Base-by-base conservation (phyloP, 1,140 invertebrate species). In the Mactra quadrangularis region DNA sequence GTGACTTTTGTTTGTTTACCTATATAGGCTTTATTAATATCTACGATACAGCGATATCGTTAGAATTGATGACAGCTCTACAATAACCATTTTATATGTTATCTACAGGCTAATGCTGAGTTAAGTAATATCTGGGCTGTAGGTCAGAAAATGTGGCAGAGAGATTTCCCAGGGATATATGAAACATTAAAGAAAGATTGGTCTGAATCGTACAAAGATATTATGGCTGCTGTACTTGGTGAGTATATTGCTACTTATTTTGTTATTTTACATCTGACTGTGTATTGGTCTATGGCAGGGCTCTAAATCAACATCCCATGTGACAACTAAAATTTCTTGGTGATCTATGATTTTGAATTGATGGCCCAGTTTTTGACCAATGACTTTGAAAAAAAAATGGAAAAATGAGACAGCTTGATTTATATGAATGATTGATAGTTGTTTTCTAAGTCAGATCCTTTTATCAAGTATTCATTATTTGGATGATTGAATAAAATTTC, bases 71-170 rank as follows among this genome's bases (percentile, higher is more conserved):
- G n/a, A n/a, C n/a, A n/a, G n/a, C n/a, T n/a, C n/a, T n/a, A n/a
- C n/a, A n/a, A n/a, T n/a, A n/a, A n/a, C n/a, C n/a, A n/a, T n/a
- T n/a, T n/a, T n/a, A n/a, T n/a, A n/a, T n/a, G n/a, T n/a, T n/a
- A n/a, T 41, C 79, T 89, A 53, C 59, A 93, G 93, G 83, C 94
- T 25, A 95, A 94, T 91, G 92, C 95, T 38, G 97, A 98, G 94
- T 93, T 98, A 83, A 92, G 87, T 47, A 94, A 95, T 62, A 95
- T 98, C 76, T 98, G 97, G 97, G 90, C 92, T 70, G 96, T 98
- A 27, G 97, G 96, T 3, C 95, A 97, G 91, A 95, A 96, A 89
- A 94, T 98, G 93, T 98, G 96, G 97, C 94, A 96, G 86, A 94
- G 96, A 89, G 96, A 98, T 92, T 96, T 96, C 90, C 94, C 95